Conservation (phyloP, 1,140 invertebrate genomes). For the Hylaeus anthracinus region DNA sequence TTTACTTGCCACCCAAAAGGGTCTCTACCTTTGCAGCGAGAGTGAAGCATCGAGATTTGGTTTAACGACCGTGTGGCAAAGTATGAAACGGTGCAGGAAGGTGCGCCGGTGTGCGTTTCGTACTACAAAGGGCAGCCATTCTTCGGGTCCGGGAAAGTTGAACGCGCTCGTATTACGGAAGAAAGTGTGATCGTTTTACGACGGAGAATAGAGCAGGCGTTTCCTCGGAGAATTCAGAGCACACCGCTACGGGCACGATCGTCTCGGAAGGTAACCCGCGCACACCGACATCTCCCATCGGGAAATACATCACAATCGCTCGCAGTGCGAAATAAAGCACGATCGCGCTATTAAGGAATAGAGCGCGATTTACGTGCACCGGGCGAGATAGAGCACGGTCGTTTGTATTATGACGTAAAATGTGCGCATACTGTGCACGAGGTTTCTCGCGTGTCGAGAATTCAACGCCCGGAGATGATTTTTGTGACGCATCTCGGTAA, state of each 20-base stretch:
- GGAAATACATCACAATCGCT: neutral
- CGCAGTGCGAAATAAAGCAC: neutral
- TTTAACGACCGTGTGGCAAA: no score
- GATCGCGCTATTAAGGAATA: neutral
- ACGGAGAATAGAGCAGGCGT: neutral
- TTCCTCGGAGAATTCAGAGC: neutral
- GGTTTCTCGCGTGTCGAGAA: neutral
- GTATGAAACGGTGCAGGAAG: no score
- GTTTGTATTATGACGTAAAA: neutral
- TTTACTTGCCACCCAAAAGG: no score
- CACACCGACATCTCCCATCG: neutral
- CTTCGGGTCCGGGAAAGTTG: neutral
- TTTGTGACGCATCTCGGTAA: no score
- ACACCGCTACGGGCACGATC: neutral
- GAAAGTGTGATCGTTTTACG: neutral
- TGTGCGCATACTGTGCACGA: neutral
- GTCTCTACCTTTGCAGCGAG: no score
- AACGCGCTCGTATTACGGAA: neutral
- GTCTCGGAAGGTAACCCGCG: neutral
- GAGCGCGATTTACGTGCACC: neutral
- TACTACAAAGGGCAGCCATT: neutral
- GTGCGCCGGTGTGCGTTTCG: neutral
- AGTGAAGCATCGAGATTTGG: no score
- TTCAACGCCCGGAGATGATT: neutral
- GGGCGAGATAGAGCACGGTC: conserved; percentile 1